Conservation (phyloP, 2,113 vertebrate species). For the Sus scrofa region DNA sequence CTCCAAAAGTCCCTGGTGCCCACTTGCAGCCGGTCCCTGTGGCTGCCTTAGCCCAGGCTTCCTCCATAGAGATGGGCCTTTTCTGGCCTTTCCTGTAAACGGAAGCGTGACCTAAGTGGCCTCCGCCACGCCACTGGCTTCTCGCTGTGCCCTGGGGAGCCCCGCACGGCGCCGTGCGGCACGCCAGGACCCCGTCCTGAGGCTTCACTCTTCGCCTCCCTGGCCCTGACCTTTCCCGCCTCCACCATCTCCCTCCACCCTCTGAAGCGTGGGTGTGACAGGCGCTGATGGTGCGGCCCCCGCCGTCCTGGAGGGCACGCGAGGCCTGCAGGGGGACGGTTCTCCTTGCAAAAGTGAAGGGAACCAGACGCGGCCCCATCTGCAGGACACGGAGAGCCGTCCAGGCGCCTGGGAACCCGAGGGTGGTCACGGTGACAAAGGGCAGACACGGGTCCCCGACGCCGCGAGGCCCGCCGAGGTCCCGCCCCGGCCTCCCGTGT, state of each 20-base stretch:
- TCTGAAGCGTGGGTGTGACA: background rate
- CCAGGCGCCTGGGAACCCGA: background rate
- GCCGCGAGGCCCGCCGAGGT: too few relatives aligned
- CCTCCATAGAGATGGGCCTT: background rate
- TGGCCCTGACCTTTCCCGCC: too few relatives aligned
- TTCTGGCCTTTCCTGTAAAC: background rate
- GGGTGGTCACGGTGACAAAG: too few relatives aligned
- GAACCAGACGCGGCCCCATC: background rate
- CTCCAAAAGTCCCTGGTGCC: background rate
- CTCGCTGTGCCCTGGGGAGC: too few relatives aligned
- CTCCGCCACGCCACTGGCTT: too few relatives aligned
- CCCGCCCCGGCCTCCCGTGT: too few relatives aligned
- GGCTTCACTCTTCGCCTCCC: background rate
- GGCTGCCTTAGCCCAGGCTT: background rate
- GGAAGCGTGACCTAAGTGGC: too few relatives aligned
- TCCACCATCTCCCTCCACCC: background rate
- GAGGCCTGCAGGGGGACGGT: background rate
- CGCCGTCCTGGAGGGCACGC: background rate
- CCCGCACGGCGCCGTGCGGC: too few relatives aligned
- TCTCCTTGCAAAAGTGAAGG: background rate
- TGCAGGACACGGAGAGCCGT: background rate
- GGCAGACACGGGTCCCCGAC: too few relatives aligned
- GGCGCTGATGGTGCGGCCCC: background rate
- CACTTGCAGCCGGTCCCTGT: accelerated
- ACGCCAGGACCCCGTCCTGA: too few relatives aligned